Base-by-base conservation (phyloP, 2,113 vertebrate genomes). In the Sceloporus tristichus region DNA sequence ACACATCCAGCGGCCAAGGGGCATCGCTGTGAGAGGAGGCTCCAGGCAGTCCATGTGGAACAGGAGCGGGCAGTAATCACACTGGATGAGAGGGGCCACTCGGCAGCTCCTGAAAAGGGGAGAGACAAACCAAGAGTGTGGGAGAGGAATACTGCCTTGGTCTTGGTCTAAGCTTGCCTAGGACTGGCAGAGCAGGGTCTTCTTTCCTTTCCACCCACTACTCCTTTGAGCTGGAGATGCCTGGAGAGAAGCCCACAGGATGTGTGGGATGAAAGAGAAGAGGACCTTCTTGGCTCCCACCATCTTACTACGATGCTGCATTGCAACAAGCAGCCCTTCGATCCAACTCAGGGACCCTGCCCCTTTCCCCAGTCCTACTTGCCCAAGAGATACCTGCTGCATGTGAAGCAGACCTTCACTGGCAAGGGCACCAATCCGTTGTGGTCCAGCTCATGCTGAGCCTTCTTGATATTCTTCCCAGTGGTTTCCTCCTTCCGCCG, bases 11-110 rank as follows among this genome's bases (percentile, higher is more conserved):
- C 98, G 98, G 90, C 98, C 99, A 90, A 98, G 97, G 89, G 99
- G 99, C 97, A 99, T 97, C 93, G 98, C 98, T 93, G 98, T 99
- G 92, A 99, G 98, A 0, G 99, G 99, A 16, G 99, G 99, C 93
- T 99, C 98, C 92, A 99, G 96, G 95, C 99, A 99, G 97, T 99
- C 99, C 98, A 99, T 99, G 96, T 99, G 98, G 95, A 99, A 99
- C 90, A 99, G 96, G 27, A 99, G 98, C 1, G 99, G 98, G 94
- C 99, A 99, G 95, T 99, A 99, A 95, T 99, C 98, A 89, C 99
- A 99, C 95, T 99, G 98, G 95, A 99, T 98, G 75, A 99, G 97
- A 48, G 98, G 99, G 77, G 98, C 99, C 95, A 99, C 95, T 25
- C 99, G 97, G 95, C 99, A 99, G 85, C 98, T 99, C 98, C 99